These are phyloP conservation scores for Microcebus tavaratra DNA, from an alignment of 2,113 vertebrate species.

Conservation along the genomic window DNA sequence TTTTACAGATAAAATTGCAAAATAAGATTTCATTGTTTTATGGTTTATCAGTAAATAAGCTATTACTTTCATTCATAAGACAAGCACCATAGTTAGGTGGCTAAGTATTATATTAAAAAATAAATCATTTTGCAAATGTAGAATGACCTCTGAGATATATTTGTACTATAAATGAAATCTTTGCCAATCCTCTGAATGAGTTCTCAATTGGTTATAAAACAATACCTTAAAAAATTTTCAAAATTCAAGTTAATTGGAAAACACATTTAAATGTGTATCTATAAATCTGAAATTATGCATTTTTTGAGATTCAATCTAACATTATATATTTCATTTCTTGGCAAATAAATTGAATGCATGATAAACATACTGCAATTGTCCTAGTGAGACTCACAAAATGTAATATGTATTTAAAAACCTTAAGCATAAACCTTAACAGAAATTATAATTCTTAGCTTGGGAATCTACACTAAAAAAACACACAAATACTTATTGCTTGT, in stretches of 20 bases:
- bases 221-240: neutral
- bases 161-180: neutral
- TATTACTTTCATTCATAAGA: neutral
- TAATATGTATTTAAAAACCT: neutral
- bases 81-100: neutral
- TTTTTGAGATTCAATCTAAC: neutral
- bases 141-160: neutral
- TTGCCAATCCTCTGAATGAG: neutral
- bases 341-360: neutral
- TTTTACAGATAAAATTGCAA: neutral
- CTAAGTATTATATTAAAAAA: neutral
- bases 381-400: neutral
- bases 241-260: neutral
- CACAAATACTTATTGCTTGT: neutral
- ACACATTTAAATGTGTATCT: neutral
- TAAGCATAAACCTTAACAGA: neutral
- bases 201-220: neutral
- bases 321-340: neutral
- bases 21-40: neutral
- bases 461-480: neutral
- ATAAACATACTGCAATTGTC: neutral
- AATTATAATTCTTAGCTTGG: neutral
- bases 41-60: neutral
- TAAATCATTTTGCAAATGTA: neutral
- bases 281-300: neutral